Percentiles rank a stretch among this genome's conserved stretches.
phyloP scores from a whole-genome alignment of 2,113 vertebrate species.

The Dolichallabes microphthalmus region DNA sequence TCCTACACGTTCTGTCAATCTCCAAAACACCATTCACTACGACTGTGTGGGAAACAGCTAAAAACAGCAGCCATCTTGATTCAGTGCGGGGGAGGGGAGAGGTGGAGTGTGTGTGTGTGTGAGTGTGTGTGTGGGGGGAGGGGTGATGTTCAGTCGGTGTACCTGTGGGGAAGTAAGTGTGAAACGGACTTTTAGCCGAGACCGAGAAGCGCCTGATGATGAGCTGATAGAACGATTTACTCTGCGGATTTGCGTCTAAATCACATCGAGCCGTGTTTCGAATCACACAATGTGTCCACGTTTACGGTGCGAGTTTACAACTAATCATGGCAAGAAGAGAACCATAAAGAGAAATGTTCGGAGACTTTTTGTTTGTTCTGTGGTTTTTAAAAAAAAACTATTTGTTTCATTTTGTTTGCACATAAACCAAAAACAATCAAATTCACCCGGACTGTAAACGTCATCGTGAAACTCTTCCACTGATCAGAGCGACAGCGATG shows the following conservation, averaged over 20 bases:
- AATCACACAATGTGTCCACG: not conserved
- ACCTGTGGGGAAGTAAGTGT: not conserved
- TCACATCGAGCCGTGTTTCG: too few species aligned
- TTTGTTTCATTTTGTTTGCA: not conserved
- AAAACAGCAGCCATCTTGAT: not conserved
- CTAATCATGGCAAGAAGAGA: too few species aligned
- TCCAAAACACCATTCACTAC: not conserved
- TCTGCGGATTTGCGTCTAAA: not conserved
- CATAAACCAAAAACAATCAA: not conserved
- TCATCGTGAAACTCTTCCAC: not conserved
- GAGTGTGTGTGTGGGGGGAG: not conserved
- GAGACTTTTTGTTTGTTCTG: too few species aligned
- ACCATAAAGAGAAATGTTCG: not conserved
- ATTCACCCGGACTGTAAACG: not conserved
- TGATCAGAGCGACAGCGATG: not conserved
- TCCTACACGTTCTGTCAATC: conserved; percentile 33
- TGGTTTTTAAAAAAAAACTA: not conserved
- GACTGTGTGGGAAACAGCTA: not conserved
- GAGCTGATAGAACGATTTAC: not conserved
- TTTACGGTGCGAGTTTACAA: not conserved
- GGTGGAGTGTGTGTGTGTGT: not conserved
- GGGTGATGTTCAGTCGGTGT: not conserved
- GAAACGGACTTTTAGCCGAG: not conserved
- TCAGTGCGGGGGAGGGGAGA: not conserved
- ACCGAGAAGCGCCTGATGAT: not conserved